A percentile compares a stretch with the other conserved stretches of the same genome.
Evolutionary conservation across 2,888 invertebrate species (phyloP).

Genomic region (Galeopsomyia nigrocyanea): DNA sequence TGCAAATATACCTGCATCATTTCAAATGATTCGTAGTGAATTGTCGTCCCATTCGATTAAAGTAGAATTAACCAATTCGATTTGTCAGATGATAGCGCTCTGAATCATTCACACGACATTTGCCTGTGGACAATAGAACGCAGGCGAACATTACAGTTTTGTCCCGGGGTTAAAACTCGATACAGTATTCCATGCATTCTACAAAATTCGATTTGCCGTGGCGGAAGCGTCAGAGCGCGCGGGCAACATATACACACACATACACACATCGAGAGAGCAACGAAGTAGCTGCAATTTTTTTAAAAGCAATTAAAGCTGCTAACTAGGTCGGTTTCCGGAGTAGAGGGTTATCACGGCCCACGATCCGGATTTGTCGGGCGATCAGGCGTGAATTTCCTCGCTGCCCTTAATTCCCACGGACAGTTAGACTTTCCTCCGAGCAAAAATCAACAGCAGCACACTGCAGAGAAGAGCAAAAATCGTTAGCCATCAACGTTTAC

Average conservation of each 20-base stretch:
- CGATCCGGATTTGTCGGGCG: constrained; percentile 36
- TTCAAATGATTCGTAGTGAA: too few relatives aligned
- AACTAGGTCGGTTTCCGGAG: constrained; percentile 37
- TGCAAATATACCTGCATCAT: too few relatives aligned
- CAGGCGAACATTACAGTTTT: too few relatives aligned
- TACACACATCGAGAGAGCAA: neutral
- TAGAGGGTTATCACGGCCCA: constrained; percentile 29
- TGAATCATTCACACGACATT: too few relatives aligned
- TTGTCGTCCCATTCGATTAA: too few relatives aligned
- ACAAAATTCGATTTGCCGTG: too few relatives aligned
- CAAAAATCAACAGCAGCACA: neutral
- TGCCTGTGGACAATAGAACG: too few relatives aligned
- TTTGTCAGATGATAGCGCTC: too few relatives aligned
- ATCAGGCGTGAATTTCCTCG: constrained; percentile 41
- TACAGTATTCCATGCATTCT: too few relatives aligned
- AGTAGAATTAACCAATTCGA: too few relatives aligned
- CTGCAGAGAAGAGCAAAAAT: constrained; percentile 13
- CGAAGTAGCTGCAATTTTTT: constrained; percentile 15
- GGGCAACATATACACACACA: neutral
- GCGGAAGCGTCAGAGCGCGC: too few relatives aligned
- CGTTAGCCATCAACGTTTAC: constrained; percentile 25
- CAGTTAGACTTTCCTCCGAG: constrained; percentile 19
- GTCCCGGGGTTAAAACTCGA: too few relatives aligned
- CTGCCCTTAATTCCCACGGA: constrained; percentile 41
- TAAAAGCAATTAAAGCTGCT: constrained; percentile 31